Evolutionary conservation across 2,888 invertebrate genomes (phyloP), one percentile per base, ranked within the genome.

Genomic region (Lasiommata megera): DNA sequence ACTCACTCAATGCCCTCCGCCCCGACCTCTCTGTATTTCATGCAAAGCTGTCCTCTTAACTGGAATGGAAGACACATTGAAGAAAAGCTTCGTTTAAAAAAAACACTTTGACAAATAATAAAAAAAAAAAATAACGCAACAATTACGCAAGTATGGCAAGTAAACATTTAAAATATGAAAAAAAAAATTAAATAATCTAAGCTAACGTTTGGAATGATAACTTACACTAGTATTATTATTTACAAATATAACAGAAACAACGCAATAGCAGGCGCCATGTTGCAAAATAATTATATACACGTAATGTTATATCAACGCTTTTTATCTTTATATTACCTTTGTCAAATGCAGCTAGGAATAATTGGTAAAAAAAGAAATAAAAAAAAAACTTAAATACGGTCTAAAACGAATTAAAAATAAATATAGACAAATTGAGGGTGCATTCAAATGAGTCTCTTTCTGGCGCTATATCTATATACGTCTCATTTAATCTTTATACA

Each of bases 221-320:
- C 76, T 77, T 80, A 79, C 77, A 70, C 63, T 75, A 78, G 77
- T 75, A 74, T 74, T 74, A 75, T 71, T 88, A 88, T 89, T 84
- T 88, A 88, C 88, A 86, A 68, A 77, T 73, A 79, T 82, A 88
- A 88, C 86, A 86, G 81, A 82, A 85, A 86, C 80, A 85, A 80
- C 74, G 76, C 69, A 73, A 72, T 63, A 68, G 46, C 29, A 46
- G 31, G 31, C 46, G 31, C 16, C 11, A 14, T 14, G 16, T 46
- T 56, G 60, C 58, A 40, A 47, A 54, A 47, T 58, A n/a, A n/a
- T n/a, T n/a, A 61, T 61, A 46, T 59, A 59, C 58, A 61, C 41
- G 54, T 48, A 29, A 43, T 23, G 38, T 17, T 23, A 31, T 36
- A 9, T 31, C 59, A 56, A 56, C 52, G 18, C 60, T 56, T 52